phyloP scores from a whole-genome alignment of 1,140 invertebrate genomes.

The Drosophila rhopaloa region DNA sequence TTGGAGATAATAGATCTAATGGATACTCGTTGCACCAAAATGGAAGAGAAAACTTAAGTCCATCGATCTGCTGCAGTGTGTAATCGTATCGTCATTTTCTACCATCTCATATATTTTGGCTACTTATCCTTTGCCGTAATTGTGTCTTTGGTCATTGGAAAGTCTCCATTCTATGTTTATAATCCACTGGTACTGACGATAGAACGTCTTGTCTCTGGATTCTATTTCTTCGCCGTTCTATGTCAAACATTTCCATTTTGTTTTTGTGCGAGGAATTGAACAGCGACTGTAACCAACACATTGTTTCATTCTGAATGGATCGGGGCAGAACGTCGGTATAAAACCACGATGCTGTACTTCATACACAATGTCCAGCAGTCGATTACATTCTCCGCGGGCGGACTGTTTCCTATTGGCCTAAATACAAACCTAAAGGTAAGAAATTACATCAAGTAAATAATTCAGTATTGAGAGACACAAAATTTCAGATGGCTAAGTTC shows the following conservation, averaged over 20 bases:
- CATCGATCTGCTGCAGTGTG: conserved; percentile 5
- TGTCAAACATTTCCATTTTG: conserved; percentile 44
- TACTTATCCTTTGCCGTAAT: conserved; percentile 5
- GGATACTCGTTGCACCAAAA: conserved; percentile 26
- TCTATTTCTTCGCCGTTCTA: conserved; percentile 14
- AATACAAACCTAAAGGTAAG: conserved; percentile 36
- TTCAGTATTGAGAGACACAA: not conserved
- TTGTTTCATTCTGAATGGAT: conserved; percentile 46
- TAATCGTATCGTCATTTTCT: conserved; percentile 5
- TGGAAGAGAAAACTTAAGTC: conserved; percentile 5
- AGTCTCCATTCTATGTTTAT: conserved; percentile 24
- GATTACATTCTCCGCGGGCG: conserved; percentile 33
- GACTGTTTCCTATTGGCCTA: conserved; percentile 32
- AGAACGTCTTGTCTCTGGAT: conserved; percentile 12
- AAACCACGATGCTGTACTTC: conserved; percentile 31
- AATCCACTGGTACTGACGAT: conserved; percentile 4
- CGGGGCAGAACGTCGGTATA: conserved; percentile 20
- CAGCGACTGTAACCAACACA: conserved; percentile 7
- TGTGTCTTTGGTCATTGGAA: conserved; percentile 7
- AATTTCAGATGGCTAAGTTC: conserved; percentile 41
- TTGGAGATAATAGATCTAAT: conserved; percentile 25
- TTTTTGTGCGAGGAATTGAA: conserved; percentile 29
- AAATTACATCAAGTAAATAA: not conserved
- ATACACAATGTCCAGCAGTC: conserved; percentile 35
- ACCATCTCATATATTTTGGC: conserved; percentile 13